Percentiles rank a stretch among this genome's conserved stretches.
Evolutionary conservation across 2,888 invertebrate species (phyloP).

Genomic region (Eupelmus urozonus): DNA sequence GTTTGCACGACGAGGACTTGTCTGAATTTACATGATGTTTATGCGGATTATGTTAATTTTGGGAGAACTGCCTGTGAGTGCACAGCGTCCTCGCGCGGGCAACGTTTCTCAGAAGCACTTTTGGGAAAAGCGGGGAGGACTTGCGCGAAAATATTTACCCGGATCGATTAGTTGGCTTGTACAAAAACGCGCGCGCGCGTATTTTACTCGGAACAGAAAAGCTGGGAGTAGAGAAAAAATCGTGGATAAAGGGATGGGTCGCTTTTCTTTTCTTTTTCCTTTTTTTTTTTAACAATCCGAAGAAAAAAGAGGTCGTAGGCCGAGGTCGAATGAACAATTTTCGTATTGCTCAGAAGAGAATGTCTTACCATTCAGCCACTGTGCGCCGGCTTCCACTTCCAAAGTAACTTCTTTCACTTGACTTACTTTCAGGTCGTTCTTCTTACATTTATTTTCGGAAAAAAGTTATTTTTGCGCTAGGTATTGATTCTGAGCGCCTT

Average conservation of each 20-base stretch:
- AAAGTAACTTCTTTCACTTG: slow-evolving; percentile 41
- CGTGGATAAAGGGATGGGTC: background rate
- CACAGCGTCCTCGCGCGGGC: background rate
- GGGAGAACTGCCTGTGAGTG: background rate
- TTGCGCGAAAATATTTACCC: background rate
- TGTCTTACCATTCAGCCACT: slow-evolving; percentile 27
- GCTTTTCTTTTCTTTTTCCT: no score
- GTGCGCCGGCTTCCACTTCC: background rate
- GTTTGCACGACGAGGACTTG: background rate
- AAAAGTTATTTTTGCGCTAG: background rate
- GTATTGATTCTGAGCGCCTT: background rate
- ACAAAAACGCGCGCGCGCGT: no score
- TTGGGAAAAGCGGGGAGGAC: background rate
- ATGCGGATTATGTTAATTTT: slow-evolving; percentile 33
- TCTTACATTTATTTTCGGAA: background rate
- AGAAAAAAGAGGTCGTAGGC: slow-evolving; percentile 10
- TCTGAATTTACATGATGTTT: no score
- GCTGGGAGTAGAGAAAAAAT: slow-evolving; percentile 2
- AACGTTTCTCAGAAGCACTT: slow-evolving; percentile 17
- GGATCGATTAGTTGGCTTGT: background rate
- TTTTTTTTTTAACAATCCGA: slow-evolving; percentile 18
- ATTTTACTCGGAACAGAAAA: background rate
- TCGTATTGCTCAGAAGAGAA: slow-evolving; percentile 23
- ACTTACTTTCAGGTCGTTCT: slow-evolving; percentile 34
- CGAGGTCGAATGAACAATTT: slow-evolving; percentile 39